These are phyloP conservation scores for Oryzias melastigma DNA, from an alignment of 2,113 vertebrate genomes.

Conservation along the genomic window DNA sequence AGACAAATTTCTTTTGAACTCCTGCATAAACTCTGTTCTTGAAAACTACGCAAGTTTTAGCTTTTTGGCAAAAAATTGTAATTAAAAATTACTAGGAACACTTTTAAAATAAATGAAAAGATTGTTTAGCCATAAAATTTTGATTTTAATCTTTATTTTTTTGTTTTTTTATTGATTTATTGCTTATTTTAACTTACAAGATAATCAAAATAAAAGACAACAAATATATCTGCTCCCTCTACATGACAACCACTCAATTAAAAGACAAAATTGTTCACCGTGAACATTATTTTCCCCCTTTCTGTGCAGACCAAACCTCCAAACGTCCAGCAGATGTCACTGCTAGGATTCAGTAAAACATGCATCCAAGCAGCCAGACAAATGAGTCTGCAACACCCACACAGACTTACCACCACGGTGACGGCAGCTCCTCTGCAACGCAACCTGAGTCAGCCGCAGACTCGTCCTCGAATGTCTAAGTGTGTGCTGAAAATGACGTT, in stretches of 20 bases:
- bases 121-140: not conserved
- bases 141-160: too few species aligned
- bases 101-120: not conserved
- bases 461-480: not conserved
- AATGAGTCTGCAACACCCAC: slow-evolving; percentile 3
- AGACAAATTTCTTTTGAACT: too few species aligned
- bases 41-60: too few species aligned
- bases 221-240: too few species aligned
- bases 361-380: not conserved
- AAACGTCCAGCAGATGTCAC: slow-evolving; percentile 64
- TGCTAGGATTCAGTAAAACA: slow-evolving; percentile 46
- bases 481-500: too few species aligned
- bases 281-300: not conserved
- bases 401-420: slow-evolving; percentile 2
- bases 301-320: not conserved
- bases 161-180: too few species aligned
- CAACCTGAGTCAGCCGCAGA: not conserved
- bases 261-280: not conserved
- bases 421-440: not conserved
- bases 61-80: too few species aligned
- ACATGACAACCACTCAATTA: too few species aligned
- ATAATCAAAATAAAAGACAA: too few species aligned
- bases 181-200: too few species aligned
- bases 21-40: too few species aligned
- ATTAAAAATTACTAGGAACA: too few species aligned